Conservation (phyloP, 2,797 vertebrate genomes). For the Pyrocephalus nanus region DNA sequence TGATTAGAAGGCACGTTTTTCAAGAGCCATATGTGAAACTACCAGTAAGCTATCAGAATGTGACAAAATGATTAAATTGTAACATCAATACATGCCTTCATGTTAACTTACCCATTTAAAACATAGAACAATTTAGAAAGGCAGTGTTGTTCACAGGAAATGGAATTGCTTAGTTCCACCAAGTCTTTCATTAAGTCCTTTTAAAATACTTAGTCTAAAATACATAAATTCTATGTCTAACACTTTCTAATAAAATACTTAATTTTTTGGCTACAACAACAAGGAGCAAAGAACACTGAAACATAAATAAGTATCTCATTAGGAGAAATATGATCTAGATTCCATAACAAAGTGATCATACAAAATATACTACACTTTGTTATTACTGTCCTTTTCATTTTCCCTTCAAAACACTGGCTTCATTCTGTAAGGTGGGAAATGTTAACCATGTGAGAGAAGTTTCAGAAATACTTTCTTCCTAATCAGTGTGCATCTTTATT, state of each 20-base stretch:
- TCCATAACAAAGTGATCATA: not conserved
- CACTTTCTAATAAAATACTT: too few species aligned
- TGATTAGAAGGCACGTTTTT: not conserved
- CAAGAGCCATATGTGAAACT: not conserved
- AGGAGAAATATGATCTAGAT: not conserved
- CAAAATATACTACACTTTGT: not conserved
- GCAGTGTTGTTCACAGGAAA: not conserved
- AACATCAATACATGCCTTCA: not conserved
- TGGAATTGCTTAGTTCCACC: not conserved
- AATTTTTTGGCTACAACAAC: not conserved
- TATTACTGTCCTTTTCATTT: not conserved
- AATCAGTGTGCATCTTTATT: not conserved
- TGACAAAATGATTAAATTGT: not conserved
- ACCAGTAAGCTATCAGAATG: not conserved
- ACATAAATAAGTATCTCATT: not conserved
- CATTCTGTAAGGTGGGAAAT: not conserved
- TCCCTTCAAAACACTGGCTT: not conserved
- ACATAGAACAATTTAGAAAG: not conserved
- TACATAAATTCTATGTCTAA: too few species aligned
- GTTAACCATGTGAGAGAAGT: not conserved
- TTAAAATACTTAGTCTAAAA: too few species aligned
- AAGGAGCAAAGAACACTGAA: not conserved
- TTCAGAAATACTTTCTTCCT: not conserved
- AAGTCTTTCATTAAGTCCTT: not conserved
- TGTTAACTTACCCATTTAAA: not conserved